A percentile compares a stretch with the other conserved stretches of the same genome.
phyloP scores from a whole-genome alignment of 2,888 invertebrate genomes.

The Metopia argyrocephala region DNA sequence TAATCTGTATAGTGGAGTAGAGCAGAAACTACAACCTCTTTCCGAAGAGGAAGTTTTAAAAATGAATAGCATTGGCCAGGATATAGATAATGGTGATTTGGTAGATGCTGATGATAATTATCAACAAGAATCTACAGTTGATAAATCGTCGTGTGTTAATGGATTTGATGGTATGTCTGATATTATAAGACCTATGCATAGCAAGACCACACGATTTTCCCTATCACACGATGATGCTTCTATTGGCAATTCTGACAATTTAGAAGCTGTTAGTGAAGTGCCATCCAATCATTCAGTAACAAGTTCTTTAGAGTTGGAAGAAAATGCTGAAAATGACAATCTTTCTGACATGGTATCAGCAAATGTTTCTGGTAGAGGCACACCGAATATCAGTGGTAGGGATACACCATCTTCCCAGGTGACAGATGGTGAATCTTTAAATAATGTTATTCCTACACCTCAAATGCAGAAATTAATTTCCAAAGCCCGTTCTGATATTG shows the following conservation, averaged over 20 bases:
- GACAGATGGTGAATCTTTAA: constrained; percentile 85
- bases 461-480: constrained; percentile 83
- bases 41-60: constrained; percentile 83
- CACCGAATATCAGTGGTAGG: constrained; percentile 96
- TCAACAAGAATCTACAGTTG: constrained; percentile 70
- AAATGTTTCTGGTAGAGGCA: constrained; percentile 93
- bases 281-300: constrained; percentile 97
- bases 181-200: constrained; percentile 78
- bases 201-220: constrained; percentile 86
- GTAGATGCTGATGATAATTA: constrained; percentile 71
- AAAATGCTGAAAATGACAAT: constrained; percentile 93
- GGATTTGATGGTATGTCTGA: constrained; percentile 72
- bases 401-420: constrained; percentile 98
- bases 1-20: constrained; percentile 81
- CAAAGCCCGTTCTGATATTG: constrained; percentile 95
- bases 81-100: constrained; percentile 68
- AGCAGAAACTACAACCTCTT: constrained; percentile 83
- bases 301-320: constrained; percentile 91
- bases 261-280: constrained; percentile 96
- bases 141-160: constrained; percentile 69
- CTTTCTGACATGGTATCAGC: constrained; percentile 98
- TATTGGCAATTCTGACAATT: constrained; percentile 94
- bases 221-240: constrained; percentile 95
- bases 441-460: constrained; percentile 79
- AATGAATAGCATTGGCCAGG: constrained; percentile 78